These are phyloP conservation scores for Asarcornis scutulata DNA, from an alignment of 2,113 vertebrate genomes.

Conservation along the genomic window DNA sequence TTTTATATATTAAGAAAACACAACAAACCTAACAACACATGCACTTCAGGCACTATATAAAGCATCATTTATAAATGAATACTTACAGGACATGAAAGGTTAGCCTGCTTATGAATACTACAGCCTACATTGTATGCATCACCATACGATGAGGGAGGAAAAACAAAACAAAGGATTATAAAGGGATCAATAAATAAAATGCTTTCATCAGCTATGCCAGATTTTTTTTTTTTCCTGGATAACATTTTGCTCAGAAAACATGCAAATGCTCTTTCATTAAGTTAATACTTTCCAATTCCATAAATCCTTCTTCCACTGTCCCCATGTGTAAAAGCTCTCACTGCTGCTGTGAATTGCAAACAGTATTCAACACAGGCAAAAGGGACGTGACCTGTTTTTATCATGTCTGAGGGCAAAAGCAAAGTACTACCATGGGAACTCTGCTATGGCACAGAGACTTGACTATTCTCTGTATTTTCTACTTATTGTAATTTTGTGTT, in stretches of 20 bases:
- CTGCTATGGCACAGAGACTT: neutral
- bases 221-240: neutral
- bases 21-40: neutral
- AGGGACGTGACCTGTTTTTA: neutral
- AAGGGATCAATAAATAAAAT: slow-evolving; percentile 64
- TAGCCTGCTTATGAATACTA: neutral
- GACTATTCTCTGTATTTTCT: neutral
- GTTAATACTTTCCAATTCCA: slow-evolving; percentile 58
- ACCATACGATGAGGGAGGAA: neutral
- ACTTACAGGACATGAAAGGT: neutral
- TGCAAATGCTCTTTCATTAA: slow-evolving; percentile 68
- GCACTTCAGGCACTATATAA: slow-evolving; percentile 9
- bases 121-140: neutral
- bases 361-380: slow-evolving; percentile 7
- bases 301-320: slow-evolving; percentile 41
- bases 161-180: slow-evolving; percentile 60
- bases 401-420: slow-evolving; percentile 23
- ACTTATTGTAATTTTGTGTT: neutral
- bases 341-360: slow-evolving; percentile 44
- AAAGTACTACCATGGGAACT: neutral
- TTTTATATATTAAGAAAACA: slow-evolving; percentile 5
- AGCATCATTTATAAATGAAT: neutral
- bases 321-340: slow-evolving; percentile 29
- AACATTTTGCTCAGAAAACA: slow-evolving; percentile 58
- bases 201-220: slow-evolving; percentile 51